These are phyloP conservation scores for Glaucomys volans DNA, from an alignment of 2,113 vertebrate genomes.

Conservation along the genomic window DNA sequence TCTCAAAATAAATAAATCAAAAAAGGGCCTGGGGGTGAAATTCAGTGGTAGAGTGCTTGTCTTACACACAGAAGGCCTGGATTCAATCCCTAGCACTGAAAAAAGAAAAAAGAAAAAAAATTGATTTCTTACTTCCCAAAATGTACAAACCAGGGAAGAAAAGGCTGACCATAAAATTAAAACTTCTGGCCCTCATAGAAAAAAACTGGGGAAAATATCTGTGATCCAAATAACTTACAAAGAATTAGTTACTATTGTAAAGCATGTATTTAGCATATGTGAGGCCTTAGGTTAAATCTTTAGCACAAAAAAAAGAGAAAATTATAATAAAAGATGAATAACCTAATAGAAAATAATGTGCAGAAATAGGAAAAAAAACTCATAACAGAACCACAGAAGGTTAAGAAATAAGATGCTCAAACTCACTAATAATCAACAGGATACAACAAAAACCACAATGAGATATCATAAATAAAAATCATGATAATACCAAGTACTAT, in stretches of 20 bases:
- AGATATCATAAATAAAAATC: not conserved
- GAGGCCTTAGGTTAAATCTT: not conserved
- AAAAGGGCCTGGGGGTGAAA: not conserved
- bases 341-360: not conserved
- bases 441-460: not conserved
- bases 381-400: not conserved
- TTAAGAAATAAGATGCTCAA: not conserved
- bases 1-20: not conserved
- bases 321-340: not conserved
- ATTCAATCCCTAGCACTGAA: too few species aligned
- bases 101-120: not conserved
- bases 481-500: not conserved
- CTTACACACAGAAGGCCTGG: not conserved
- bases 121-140: not conserved
- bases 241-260: not conserved
- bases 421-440: not conserved
- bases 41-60: not conserved
- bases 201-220: not conserved
- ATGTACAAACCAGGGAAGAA: not conserved
- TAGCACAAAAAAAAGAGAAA: not conserved
- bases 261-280: not conserved
- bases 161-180: not conserved
- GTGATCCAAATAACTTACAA: not conserved
- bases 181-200: not conserved
- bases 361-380: constrained; percentile 6